Percentiles rank a stretch among this genome's conserved stretches.
Conservation (phyloP, 2,113 vertebrate genomes). For the Emydocephalus ijimae region DNA sequence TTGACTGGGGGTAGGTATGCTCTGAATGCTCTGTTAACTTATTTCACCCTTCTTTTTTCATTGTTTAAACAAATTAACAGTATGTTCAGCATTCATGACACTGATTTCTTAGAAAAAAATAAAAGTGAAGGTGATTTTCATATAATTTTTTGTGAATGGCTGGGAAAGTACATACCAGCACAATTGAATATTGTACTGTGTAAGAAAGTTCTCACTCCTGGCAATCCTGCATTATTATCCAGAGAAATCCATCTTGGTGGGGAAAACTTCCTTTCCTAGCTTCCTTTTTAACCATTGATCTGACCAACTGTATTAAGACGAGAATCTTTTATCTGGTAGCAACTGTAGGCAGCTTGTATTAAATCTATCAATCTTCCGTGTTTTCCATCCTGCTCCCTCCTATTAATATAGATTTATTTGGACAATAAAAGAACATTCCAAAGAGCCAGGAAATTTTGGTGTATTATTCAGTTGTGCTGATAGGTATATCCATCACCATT, state of each 20-base stretch:
- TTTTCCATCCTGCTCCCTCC: neutral
- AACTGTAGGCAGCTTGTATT: neutral
- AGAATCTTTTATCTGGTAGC: neutral
- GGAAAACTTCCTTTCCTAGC: neutral
- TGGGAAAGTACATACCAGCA: neutral
- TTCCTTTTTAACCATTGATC: neutral
- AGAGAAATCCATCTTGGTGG: neutral
- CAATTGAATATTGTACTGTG: neutral
- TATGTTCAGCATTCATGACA: neutral
- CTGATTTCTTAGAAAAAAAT: neutral
- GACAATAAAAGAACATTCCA: constrained; percentile 6
- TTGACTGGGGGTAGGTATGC: neutral
- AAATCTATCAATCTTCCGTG: neutral
- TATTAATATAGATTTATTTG: neutral
- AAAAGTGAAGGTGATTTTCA: neutral
- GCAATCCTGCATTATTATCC: neutral
- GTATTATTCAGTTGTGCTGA: neutral
- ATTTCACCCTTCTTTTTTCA: neutral
- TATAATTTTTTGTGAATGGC: neutral
- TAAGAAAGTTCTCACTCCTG: neutral
- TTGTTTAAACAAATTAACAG: neutral
- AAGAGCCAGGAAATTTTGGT: neutral
- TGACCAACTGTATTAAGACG: neutral
- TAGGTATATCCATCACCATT: neutral
- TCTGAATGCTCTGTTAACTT: neutral